Conservation (phyloP, 1,140 invertebrate species). For the Mylabris phalerata region DNA sequence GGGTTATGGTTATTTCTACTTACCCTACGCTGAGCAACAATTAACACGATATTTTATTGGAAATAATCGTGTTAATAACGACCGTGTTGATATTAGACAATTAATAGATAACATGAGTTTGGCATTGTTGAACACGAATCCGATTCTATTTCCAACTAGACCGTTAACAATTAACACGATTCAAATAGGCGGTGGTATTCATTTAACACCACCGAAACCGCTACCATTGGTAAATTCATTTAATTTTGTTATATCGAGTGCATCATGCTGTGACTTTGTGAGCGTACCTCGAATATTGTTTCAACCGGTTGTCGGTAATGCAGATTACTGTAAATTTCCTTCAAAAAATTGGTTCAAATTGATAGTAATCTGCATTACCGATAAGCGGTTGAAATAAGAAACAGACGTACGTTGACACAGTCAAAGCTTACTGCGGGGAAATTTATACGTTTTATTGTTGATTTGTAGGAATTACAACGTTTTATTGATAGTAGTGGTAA, state of each 20-base stretch:
- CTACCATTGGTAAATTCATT: slow-evolving; percentile 26
- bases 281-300: too few relatives aligned
- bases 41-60: too few relatives aligned
- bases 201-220: slow-evolving; percentile 37
- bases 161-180: slow-evolving; percentile 19
- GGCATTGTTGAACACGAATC: slow-evolving; percentile 35
- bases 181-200: slow-evolving; percentile 40
- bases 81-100: slow-evolving; percentile 25
- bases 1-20: slow-evolving; percentile 7
- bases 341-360: background rate
- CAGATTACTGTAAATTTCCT: background rate
- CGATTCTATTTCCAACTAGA: slow-evolving; percentile 22
- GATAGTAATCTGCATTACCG: too few relatives aligned
- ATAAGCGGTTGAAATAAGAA: background rate
- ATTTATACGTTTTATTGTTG: background rate
- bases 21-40: too few relatives aligned
- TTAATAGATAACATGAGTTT: slow-evolving; percentile 29
- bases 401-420: too few relatives aligned
- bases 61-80: slow-evolving; percentile 30
- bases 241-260: background rate
- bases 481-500: slow-evolving; percentile 41
- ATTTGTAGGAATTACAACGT: slow-evolving; percentile 41
- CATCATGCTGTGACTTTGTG: background rate
- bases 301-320: background rate
- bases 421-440: too few relatives aligned